phyloP scores from a whole-genome alignment of 2,888 invertebrate species.

The Cheilosia urbana region DNA sequence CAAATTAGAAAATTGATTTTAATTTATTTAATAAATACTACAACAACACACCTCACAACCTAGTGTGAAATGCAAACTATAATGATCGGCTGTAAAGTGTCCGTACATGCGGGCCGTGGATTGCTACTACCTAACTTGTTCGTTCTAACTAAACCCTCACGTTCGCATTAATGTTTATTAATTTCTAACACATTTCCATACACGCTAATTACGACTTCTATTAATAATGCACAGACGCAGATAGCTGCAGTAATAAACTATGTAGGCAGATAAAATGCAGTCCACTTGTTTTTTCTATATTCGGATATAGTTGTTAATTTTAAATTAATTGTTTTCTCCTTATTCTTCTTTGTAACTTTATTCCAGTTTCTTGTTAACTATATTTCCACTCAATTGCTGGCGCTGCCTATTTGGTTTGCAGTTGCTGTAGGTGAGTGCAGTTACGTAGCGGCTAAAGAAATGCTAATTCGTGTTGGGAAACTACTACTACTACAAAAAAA shows the following conservation, averaged over 20 bases:
- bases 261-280: constrained; percentile 33
- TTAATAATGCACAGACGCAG: constrained; percentile 37
- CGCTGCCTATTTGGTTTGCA: not conserved
- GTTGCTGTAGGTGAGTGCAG: constrained; percentile 3
- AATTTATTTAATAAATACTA: not conserved
- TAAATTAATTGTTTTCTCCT: constrained; percentile 52
- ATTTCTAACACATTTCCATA: constrained; percentile 48
- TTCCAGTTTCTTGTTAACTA: constrained; percentile 46
- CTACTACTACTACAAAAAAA: no score
- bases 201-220: constrained; percentile 32
- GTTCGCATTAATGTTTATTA: constrained; percentile 12
- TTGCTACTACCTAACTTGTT: constrained; percentile 1
- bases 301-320: constrained; percentile 45
- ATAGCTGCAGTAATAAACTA: constrained; percentile 45
- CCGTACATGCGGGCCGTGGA: not conserved
- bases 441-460: constrained; percentile 30
- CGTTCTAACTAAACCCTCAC: constrained; percentile 1
- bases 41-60: not conserved
- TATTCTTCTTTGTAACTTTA: constrained; percentile 33
- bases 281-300: constrained; percentile 37
- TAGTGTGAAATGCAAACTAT: constrained; percentile 4
- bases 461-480: constrained; percentile 13
- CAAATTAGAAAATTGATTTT: no score
- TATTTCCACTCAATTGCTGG: constrained; percentile 35
- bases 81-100: no score